phyloP scores from a whole-genome alignment of 1,140 invertebrate species.

The Nephila pilipes region DNA sequence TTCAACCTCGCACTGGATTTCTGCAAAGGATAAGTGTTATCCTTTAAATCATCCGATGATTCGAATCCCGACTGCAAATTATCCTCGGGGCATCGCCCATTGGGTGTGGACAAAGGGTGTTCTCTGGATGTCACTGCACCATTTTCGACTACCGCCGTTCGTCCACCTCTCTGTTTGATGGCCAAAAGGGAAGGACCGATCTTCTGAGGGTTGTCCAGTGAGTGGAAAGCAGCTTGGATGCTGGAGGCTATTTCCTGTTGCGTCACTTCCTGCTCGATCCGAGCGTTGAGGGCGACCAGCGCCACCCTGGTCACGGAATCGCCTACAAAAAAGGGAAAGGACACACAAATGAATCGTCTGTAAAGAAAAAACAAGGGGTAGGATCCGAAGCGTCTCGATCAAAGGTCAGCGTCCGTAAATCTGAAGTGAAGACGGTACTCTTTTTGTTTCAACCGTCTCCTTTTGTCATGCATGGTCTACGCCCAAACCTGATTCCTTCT shows the following conservation, averaged over 20 bases:
- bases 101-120: neutral
- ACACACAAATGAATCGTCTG: slow-evolving; percentile 17
- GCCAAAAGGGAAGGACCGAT: slow-evolving; percentile 56
- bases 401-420: slow-evolving; percentile 59
- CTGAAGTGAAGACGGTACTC: neutral
- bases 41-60: neutral
- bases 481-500: slow-evolving; percentile 52
- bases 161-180: slow-evolving; percentile 55
- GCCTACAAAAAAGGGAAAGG: slow-evolving; percentile 40
- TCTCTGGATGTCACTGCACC: neutral
- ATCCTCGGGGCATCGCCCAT: slow-evolving; percentile 1
- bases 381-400: slow-evolving; percentile 54
- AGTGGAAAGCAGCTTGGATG: slow-evolving; percentile 68
- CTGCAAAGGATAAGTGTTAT: neutral
- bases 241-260: slow-evolving; percentile 71
- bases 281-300: slow-evolving; percentile 66
- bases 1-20: slow-evolving; percentile 20
- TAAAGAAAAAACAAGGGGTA: slow-evolving; percentile 4
- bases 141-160: neutral
- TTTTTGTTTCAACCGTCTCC: neutral
- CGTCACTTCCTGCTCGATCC: slow-evolving; percentile 74
- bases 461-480: slow-evolving; percentile 65
- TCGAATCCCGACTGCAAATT: neutral
- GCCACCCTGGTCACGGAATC: slow-evolving; percentile 70
- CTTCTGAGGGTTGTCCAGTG: slow-evolving; percentile 43